Percentiles rank a stretch among this genome's conserved stretches.
Conservation (phyloP, 2,888 invertebrate species). For the Pristionchus japonicus region DNA sequence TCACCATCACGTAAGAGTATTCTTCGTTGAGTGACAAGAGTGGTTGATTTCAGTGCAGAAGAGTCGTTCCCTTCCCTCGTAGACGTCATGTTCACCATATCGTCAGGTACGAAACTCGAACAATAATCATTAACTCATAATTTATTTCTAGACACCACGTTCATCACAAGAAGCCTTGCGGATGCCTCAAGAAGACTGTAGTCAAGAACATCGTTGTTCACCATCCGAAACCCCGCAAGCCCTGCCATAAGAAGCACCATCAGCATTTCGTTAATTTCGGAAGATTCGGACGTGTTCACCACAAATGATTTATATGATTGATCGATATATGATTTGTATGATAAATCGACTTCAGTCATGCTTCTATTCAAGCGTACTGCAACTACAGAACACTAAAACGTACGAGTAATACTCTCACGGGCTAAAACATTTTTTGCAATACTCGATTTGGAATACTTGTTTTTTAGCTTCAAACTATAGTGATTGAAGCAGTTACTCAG, state of each 20-base stretch:
- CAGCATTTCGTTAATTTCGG: neutral
- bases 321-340: too few relatives aligned
- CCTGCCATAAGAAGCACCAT: neutral
- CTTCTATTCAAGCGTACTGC: too few relatives aligned
- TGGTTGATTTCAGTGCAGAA: neutral
- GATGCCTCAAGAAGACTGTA: constrained; percentile 23
- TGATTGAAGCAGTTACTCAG: too few relatives aligned
- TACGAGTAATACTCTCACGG: too few relatives aligned
- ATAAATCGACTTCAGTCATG: too few relatives aligned
- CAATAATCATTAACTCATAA: neutral
- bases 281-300: neutral
- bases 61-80: constrained; percentile 23
- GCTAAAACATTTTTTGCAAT: too few relatives aligned
- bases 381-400: too few relatives aligned
- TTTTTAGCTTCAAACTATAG: too few relatives aligned
- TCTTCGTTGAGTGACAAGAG: neutral
- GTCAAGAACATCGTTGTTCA: constrained; percentile 19
- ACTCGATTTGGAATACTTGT: too few relatives aligned
- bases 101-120: neutral
- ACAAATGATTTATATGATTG: neutral
- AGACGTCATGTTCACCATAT: constrained; percentile 31
- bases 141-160: constrained; percentile 37
- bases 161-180: constrained; percentile 38
- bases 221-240: constrained; percentile 13
- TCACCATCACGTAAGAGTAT: neutral